These are phyloP conservation scores for Macrobrachium nipponense DNA, from an alignment of 1,140 invertebrate genomes.

Conservation along the genomic window DNA sequence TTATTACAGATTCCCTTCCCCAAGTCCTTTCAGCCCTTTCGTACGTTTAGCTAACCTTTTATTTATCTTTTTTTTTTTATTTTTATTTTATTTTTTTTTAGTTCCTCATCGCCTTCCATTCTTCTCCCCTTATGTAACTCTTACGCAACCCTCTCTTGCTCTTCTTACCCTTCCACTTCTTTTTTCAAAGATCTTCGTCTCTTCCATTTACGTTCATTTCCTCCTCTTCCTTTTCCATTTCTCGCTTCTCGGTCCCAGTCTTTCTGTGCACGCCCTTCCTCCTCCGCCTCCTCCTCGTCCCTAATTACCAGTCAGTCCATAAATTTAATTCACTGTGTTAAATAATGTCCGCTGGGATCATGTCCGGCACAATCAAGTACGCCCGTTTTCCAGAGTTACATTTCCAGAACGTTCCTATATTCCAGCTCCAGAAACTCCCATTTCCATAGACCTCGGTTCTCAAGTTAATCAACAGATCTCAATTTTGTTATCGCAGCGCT, in stretches of 20 bases:
- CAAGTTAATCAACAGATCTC: too few species aligned
- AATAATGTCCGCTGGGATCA: not conserved
- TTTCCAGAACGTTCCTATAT: too few species aligned
- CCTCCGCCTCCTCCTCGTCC: not conserved
- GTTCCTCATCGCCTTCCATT: not conserved
- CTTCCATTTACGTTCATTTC: not conserved
- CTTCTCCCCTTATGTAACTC: not conserved
- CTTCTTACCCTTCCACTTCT: not conserved
- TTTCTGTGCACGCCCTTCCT: too few species aligned
- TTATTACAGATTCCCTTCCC: not conserved
- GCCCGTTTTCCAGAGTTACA: too few species aligned
- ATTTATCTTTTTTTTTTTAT: not conserved
- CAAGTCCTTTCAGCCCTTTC: not conserved
- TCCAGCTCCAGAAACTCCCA: too few species aligned
- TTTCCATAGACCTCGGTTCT: too few species aligned
- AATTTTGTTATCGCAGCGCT: too few species aligned
- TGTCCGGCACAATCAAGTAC: not conserved
- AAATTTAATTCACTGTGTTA: constrained; percentile 16
- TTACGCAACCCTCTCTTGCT: not conserved
- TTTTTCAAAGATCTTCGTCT: not conserved
- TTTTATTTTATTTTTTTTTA: not conserved
- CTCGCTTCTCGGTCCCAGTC: too few species aligned
- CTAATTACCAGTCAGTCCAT: constrained; percentile 20
- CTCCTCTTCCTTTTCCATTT: not conserved
- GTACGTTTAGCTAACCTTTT: not conserved